Conservation (phyloP, 2,888 invertebrate species). For the Fragum sueziense region DNA sequence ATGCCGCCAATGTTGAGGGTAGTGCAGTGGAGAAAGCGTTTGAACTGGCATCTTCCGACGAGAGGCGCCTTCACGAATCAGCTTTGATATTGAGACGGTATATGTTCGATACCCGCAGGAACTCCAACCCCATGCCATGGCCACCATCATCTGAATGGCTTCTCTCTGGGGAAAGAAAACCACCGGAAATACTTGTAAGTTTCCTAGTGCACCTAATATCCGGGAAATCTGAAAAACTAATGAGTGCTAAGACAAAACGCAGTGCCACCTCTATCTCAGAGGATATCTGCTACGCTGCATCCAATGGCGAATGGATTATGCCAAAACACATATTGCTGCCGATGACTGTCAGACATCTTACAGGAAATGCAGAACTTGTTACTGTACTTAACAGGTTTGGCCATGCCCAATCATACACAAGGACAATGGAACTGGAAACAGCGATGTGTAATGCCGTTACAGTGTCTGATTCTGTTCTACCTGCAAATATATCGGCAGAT, state of each 20-base stretch:
- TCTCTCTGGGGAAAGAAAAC: constrained; percentile 11
- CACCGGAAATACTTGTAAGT: constrained; percentile 11
- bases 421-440: constrained; percentile 48
- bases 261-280: constrained; percentile 24
- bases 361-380: constrained; percentile 53
- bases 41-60: constrained; percentile 49
- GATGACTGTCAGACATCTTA: constrained; percentile 54
- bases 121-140: constrained; percentile 22
- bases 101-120: constrained; percentile 6
- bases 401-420: constrained; percentile 37
- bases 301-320: constrained; percentile 48
- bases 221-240: constrained; percentile 2
- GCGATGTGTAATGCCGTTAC: constrained; percentile 41
- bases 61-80: constrained; percentile 32
- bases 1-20: constrained; percentile 35
- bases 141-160: constrained; percentile 19
- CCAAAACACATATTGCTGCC: constrained; percentile 43
- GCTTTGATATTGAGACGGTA: constrained; percentile 44
- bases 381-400: constrained; percentile 49
- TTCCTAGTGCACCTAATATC: constrained; percentile 9
- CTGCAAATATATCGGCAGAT: constrained; percentile 18
- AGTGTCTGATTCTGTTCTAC: constrained; percentile 15
- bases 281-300: constrained; percentile 45
- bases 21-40: constrained; percentile 51
- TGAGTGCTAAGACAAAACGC: constrained; percentile 9